phyloP scores from a whole-genome alignment of 1,140 invertebrate species.

The Apis florea region DNA sequence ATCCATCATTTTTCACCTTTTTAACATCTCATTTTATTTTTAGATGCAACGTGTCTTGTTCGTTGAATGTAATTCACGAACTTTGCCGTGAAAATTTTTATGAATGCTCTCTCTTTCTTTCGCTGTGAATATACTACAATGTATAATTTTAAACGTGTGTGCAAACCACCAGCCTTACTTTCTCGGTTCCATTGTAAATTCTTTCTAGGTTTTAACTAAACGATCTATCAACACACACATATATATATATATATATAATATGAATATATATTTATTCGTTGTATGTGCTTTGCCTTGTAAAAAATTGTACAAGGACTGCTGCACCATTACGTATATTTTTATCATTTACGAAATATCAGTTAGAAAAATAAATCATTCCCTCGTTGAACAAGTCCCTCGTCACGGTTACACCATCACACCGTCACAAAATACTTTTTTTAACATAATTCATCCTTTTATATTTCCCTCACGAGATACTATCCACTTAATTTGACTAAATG shows the following conservation, averaged over 20 bases:
- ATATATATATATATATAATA: not conserved
- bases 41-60: not conserved
- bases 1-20: not conserved
- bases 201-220: not conserved
- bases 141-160: no score
- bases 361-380: not conserved
- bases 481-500: not conserved
- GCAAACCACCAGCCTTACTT: not conserved
- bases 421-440: not conserved
- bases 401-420: not conserved
- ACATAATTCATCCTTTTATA: not conserved
- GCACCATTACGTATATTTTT: not conserved
- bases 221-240: not conserved
- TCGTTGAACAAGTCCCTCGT: not conserved
- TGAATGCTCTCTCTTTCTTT: not conserved
- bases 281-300: not conserved
- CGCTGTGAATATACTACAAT: not conserved
- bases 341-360: not conserved
- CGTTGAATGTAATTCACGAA: not conserved
- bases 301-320: not conserved
- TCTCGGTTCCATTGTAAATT: not conserved
- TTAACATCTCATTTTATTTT: constrained; percentile 4
- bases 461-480: not conserved
- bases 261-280: no score
- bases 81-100: not conserved